phyloP scores from a whole-genome alignment of 2,113 vertebrate species.

The Saccopteryx leptura region DNA sequence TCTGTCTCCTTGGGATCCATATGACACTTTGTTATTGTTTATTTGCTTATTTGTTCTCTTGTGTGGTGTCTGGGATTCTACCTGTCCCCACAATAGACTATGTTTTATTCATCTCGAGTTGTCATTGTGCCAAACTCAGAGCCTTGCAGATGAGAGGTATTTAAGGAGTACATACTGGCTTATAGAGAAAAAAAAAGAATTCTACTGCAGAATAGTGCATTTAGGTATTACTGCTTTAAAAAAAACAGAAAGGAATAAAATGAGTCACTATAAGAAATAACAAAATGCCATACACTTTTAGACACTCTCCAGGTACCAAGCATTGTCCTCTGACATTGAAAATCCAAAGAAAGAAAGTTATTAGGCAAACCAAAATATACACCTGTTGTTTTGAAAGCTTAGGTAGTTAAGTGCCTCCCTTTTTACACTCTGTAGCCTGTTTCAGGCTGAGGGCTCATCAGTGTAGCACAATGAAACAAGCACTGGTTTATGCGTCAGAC shows the following conservation, averaged over 20 bases:
- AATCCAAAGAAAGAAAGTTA: background rate
- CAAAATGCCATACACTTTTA: background rate
- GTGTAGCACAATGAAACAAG: background rate
- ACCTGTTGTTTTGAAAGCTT: background rate
- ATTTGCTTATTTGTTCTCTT: background rate
- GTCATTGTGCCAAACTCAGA: background rate
- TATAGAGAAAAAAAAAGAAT: background rate
- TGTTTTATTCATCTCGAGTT: background rate
- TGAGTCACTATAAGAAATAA: background rate
- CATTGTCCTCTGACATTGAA: background rate
- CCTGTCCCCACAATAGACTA: background rate
- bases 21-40: background rate
- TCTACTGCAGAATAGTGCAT: background rate
- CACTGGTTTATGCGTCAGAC: background rate
- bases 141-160: background rate
- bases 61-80: background rate
- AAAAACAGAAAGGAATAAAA: background rate
- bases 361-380: background rate
- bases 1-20: background rate
- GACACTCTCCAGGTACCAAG: background rate
- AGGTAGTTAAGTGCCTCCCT: background rate
- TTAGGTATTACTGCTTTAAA: background rate
- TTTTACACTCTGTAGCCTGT: background rate
- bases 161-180: background rate
- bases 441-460: background rate